A percentile compares a stretch with the other conserved stretches of the same genome.
Conservation (phyloP, 2,888 invertebrate species). For the Chrysolina haemoptera region DNA sequence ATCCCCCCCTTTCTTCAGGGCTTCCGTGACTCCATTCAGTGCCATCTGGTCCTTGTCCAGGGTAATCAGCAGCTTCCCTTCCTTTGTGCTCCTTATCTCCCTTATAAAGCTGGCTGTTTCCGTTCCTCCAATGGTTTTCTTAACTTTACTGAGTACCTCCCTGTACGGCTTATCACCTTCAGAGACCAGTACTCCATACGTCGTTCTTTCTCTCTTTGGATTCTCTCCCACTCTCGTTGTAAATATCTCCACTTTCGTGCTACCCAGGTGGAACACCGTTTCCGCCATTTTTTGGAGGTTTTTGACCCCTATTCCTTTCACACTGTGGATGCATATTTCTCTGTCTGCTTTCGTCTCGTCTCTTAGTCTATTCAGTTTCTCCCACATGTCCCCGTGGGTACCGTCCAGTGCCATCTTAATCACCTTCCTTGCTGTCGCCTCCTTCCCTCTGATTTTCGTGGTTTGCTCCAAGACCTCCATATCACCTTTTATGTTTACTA, state of each 20-base stretch:
- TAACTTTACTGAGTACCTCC: neutral
- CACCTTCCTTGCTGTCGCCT: neutral
- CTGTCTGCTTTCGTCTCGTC: conserved; percentile 4
- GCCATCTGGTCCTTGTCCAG: no score
- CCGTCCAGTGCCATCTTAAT: conserved; percentile 12
- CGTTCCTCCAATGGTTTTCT: no score
- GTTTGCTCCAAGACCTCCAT: conserved; percentile 28
- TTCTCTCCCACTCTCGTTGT: no score
- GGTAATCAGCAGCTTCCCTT: no score
- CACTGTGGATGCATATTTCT: conserved; percentile 3
- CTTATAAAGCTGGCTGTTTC: no score
- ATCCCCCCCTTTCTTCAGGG: no score
- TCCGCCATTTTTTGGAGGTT: conserved; percentile 6
- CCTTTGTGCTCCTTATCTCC: no score
- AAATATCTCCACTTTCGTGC: conserved; percentile 1
- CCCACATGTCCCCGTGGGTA: conserved; percentile 1
- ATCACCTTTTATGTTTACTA: no score
- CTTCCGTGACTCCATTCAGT: no score
- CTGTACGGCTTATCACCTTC: neutral
- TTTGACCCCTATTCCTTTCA: neutral
- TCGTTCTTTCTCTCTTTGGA: neutral
- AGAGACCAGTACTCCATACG: conserved; percentile 21
- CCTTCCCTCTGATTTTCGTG: conserved; percentile 5
- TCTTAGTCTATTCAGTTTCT: neutral
- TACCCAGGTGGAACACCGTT: neutral